phyloP scores from a whole-genome alignment of 2,113 vertebrate genomes.

The Tangachromis dhanisi region DNA sequence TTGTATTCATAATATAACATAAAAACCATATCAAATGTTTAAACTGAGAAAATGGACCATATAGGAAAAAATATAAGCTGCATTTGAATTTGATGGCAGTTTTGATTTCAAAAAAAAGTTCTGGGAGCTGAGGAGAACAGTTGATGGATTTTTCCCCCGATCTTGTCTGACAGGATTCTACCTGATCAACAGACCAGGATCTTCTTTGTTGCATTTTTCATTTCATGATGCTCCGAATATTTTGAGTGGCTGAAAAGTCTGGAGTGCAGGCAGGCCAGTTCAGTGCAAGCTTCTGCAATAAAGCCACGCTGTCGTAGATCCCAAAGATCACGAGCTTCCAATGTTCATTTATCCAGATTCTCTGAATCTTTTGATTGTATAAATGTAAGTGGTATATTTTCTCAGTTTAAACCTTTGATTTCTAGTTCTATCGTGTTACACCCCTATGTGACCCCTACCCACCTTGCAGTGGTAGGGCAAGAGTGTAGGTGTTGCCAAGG shows the following conservation, averaged over 20 bases:
- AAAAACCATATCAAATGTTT: background rate
- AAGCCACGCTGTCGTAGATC: background rate
- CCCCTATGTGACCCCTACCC: background rate
- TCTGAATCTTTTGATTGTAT: background rate
- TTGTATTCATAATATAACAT: background rate
- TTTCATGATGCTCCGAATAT: fast-evolving
- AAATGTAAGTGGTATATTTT: background rate
- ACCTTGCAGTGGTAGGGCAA: background rate
- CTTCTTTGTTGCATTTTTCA: background rate
- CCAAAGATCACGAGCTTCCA: background rate
- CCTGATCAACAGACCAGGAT: background rate
- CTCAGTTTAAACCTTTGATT: background rate
- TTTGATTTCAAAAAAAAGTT: background rate
- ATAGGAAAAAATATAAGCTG: background rate
- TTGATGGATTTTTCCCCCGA: fast-evolving
- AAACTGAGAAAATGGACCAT: background rate
- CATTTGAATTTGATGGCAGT: background rate
- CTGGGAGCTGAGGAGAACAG: background rate
- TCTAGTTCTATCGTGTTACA: background rate
- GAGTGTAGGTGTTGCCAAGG: background rate
- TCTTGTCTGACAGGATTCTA: background rate
- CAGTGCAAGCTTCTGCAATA: background rate
- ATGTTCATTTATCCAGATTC: background rate
- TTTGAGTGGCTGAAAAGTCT: background rate
- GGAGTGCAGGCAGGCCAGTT: background rate